Base-by-base conservation (phyloP, 2,888 invertebrate genomes). In the Agonopterix alstromeriana region DNA sequence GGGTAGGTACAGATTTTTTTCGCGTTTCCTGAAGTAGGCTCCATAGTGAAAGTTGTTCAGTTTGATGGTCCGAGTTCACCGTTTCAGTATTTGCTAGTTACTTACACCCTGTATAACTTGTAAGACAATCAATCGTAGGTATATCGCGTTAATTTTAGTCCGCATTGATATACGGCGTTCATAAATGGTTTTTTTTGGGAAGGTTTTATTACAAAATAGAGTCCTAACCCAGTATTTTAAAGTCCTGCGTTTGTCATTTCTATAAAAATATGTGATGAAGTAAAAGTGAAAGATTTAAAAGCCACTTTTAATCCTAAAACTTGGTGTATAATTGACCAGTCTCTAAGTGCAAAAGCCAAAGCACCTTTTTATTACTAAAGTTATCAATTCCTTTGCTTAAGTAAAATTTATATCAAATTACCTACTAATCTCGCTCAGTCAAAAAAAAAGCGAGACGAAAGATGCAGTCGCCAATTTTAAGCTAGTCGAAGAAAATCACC, bases 291-390 rank as follows among this genome's bases (percentile, higher is more conserved):
- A 38, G 38, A 38, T n/a, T 10, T 38, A n/a, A 38, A 38, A 38
- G 27, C 27, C 3, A 3, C 9, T 9, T 11, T 9, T 45, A 45
- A 48, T 44, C 36, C 42, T 36, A 36, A 43, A 47, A 44, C 43
- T 8, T 38, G 36, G 47, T 48, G 52, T 51, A 42, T 46, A 56
- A 60, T 52, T 54, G 53, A 55, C 53, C 56, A 57, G 54, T 53
- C 56, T 49, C 45, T 10, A 35, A 42, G 48, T 48, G 45, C 49
- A 45, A 47, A 51, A 49, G 42, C 41, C 12, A 17, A 46, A 50
- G 46, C 52, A 53, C 52, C 50, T 45, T 47, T 46, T 38, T 38
- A n/a, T 10, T 27, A 27, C 41, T 36, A 38, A 36, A 35, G 5
- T 43, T 36, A 11, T 47, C 47, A 47, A 50, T 47, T 50, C 47